Conservation (phyloP, 2,888 invertebrate species). For the Seladonia tumulorum region DNA sequence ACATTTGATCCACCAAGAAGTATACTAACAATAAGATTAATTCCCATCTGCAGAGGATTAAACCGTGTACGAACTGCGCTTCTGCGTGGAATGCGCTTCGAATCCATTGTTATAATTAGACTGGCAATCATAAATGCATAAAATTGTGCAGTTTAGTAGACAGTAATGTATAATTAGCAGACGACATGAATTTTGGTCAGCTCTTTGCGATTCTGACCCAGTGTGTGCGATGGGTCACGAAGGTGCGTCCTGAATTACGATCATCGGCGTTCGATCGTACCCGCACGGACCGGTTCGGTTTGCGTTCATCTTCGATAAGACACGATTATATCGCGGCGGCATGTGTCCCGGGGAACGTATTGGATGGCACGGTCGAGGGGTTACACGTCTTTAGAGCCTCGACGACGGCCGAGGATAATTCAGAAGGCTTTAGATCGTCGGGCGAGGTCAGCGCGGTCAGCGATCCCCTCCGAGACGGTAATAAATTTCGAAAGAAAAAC, state of each 20-base stretch:
- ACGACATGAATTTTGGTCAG: background rate
- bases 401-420: conserved; percentile 39
- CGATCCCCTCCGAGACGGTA: conserved; percentile 57
- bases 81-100: no score
- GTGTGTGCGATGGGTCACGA: background rate
- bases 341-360: conserved; percentile 36
- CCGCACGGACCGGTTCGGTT: conserved; percentile 6
- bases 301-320: conserved; percentile 42
- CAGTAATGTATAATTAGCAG: background rate
- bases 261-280: background rate
- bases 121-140: no score
- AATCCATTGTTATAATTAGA: no score
- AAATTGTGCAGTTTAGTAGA: no score
- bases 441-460: conserved; percentile 67
- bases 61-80: no score
- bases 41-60: no score
- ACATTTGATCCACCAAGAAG: no score
- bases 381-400: conserved; percentile 48
- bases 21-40: no score
- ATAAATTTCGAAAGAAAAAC: conserved; percentile 72
- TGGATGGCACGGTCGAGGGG: conserved; percentile 26
- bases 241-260: background rate
- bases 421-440: conserved; percentile 25
- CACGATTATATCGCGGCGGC: conserved; percentile 32
- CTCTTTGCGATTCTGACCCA: background rate